A percentile compares a stretch with the other conserved stretches of the same genome.
phyloP scores from a whole-genome alignment of 1,140 invertebrate genomes.

The Heliconius melpomene region DNA sequence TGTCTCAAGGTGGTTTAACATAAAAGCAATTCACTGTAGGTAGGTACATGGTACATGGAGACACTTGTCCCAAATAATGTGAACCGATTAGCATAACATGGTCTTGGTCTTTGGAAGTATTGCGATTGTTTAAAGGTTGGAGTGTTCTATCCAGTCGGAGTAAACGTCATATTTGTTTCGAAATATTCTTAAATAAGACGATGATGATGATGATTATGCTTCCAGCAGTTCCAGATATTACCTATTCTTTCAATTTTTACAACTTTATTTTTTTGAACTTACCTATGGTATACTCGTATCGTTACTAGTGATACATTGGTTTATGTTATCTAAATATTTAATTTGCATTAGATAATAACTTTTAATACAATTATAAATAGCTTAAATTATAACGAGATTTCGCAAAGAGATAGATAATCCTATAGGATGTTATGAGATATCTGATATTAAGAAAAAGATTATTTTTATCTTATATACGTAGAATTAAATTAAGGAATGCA shows the following conservation, averaged over 20 bases:
- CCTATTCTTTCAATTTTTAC: too few relatives aligned
- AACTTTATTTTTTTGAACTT: too few relatives aligned
- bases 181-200: not conserved
- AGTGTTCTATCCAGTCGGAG: not conserved
- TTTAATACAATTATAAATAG: not conserved
- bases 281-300: too few relatives aligned
- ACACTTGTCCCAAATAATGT: conserved; percentile 51
- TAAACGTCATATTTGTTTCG: not conserved
- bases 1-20: conserved; percentile 38
- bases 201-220: too few relatives aligned
- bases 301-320: not conserved
- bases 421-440: not conserved
- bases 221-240: too few relatives aligned
- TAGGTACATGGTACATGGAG: conserved; percentile 4
- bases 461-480: not conserved
- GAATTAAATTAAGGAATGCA: not conserved
- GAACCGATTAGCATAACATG: conserved; percentile 37
- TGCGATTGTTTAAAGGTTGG: conserved; percentile 17
- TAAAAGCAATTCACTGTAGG: conserved; percentile 41
- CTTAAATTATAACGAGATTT: not conserved
- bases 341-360: not conserved
- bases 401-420: not conserved
- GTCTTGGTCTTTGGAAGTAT: conserved; percentile 25
- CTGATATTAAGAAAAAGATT: not conserved
- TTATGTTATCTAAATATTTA: not conserved